phyloP scores from a whole-genome alignment of 1,140 invertebrate genomes.

The Micrasema minimum region DNA sequence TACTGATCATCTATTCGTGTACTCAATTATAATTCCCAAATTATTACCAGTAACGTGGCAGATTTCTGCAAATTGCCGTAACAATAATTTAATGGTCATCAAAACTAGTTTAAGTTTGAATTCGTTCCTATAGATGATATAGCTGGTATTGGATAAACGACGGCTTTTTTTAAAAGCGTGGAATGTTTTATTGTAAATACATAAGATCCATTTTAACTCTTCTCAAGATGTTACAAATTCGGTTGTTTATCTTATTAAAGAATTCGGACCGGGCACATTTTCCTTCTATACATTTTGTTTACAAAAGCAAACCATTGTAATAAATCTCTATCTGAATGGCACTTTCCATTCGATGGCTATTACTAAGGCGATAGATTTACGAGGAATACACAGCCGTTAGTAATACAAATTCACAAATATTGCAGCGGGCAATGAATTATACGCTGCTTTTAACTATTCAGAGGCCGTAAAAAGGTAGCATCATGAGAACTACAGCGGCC shows the following conservation, averaged over 20 bases:
- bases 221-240: conserved; percentile 26
- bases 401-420: conserved; percentile 45
- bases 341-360: conserved; percentile 53
- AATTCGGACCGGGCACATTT: conserved; percentile 18
- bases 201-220: conserved; percentile 16
- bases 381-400: conserved; percentile 40
- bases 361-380: conserved; percentile 51
- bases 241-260: conserved; percentile 32
- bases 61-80: too few species aligned
- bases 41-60: too few species aligned
- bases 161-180: background rate
- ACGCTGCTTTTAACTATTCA: conserved; percentile 36
- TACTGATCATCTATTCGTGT: too few species aligned
- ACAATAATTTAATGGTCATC: too few species aligned
- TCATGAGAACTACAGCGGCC: background rate
- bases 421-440: conserved; percentile 44
- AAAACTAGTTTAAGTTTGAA: too few species aligned
- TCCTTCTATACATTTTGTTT: conserved; percentile 41
- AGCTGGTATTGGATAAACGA: too few species aligned
- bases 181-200: conserved; percentile 33
- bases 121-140: too few species aligned
- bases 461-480: conserved; percentile 33
- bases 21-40: too few species aligned
- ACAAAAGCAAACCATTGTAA: conserved; percentile 49
- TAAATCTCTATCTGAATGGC: conserved; percentile 54